Percentiles rank a stretch among this genome's conserved stretches.
Conservation (phyloP, 2,113 vertebrate genomes). For the Embiotoca jacksoni region DNA sequence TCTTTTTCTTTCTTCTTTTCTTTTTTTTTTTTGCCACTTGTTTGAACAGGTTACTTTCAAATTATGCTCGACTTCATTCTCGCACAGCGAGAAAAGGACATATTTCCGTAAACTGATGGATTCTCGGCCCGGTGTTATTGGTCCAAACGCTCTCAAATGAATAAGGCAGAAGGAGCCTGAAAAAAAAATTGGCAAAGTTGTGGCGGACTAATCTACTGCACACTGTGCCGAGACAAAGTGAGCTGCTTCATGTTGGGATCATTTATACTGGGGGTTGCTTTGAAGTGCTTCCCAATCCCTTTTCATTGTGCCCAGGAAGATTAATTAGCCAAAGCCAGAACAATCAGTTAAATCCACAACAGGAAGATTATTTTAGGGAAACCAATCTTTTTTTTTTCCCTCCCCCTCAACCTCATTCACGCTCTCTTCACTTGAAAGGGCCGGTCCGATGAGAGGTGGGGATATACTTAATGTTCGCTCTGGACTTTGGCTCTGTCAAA, state of each 20-base stretch:
- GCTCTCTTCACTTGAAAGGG: conserved; percentile 58
- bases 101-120: conserved; percentile 62
- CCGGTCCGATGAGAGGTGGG: conserved; percentile 44
- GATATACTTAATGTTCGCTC: conserved; percentile 33
- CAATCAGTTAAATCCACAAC: conserved; percentile 86
- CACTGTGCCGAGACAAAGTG: conserved; percentile 78
- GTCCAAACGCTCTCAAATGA: conserved; percentile 61
- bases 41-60: conserved; percentile 70
- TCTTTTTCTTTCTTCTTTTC: conserved; percentile 20
- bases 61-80: conserved; percentile 63
- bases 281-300: conserved; percentile 84
- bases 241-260: conserved; percentile 77
- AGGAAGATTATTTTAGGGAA: conserved; percentile 86
- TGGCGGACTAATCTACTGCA: conserved; percentile 75
- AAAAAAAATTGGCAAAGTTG: conserved; percentile 73
- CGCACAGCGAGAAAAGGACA: conserved; percentile 38
- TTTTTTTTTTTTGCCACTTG: conserved; percentile 39
- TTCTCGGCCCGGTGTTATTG: conserved; percentile 60
- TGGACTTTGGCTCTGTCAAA: conserved; percentile 64
- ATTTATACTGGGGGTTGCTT: conserved; percentile 79
- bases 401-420: conserved; percentile 45
- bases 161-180: conserved; percentile 51
- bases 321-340: conserved; percentile 86
- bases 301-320: conserved; percentile 83
- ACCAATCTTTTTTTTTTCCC: conserved; percentile 58